Base-by-base conservation (phyloP, 2,888 invertebrate genomes). In the Netelia virgata region DNA sequence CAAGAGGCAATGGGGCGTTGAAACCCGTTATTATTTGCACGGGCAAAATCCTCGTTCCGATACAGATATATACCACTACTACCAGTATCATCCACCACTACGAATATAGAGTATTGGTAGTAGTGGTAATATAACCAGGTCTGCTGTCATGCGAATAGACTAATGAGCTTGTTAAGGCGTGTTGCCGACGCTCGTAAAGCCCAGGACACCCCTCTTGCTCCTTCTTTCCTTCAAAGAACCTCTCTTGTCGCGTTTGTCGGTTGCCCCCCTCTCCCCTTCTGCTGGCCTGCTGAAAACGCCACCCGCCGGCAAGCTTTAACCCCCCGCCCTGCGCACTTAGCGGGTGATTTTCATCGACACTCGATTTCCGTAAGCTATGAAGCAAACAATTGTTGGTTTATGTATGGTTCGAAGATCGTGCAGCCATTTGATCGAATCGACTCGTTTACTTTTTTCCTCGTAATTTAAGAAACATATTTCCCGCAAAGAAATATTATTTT, bases 81-180 rank as follows among this genome's bases (percentile, higher is more conserved):
- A 36, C 0, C 36, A 36, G 6, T 36, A 36, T 36, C 6, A 8
- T 36, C 5, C 36, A 36, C 36, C 36, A 36, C 36, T 36, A 36
- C 36, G 10, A 47, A 3, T 47, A 47, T 14, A 1, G 14, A 10
- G 10, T 47, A 47, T 14, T 53, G n/a, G 70, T 10, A 20, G 74
- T 77, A 43, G 69, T 70, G 59, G 83, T 77, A 68, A 47, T 72
- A 70, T 41, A 78, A 78, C 77, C 74, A 23, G 57, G 73, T 64
- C 69, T 78, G 84, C 89, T 89, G 89, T 89, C 91, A 90, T 89
- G 89, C 88, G 89, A 89, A 90, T 91, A 90, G 91, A 90, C 90
- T 91, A 91, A 91, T 90, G 91, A 91, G 90, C 90, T 91, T 90
- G 91, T 91, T 91, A 91, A 91, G 87, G 82, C 85, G 87, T 88